phyloP scores from a whole-genome alignment of 2,888 invertebrate genomes.

The Stictocephala bisonia region DNA sequence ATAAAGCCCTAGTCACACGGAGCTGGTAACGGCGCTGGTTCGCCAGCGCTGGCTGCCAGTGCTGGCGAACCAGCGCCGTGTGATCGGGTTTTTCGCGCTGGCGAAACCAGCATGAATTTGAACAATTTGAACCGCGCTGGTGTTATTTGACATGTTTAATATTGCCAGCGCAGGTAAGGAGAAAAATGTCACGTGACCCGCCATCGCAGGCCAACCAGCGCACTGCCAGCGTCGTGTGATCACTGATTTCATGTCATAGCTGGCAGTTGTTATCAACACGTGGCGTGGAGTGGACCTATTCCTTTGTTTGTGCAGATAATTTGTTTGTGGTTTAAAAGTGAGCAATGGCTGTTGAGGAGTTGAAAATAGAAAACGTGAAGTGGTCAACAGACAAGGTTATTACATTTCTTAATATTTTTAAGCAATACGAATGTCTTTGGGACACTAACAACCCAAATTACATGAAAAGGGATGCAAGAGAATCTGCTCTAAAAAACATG shows the following conservation, averaged over 20 bases:
- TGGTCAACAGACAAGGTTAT: background rate
- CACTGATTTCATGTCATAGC: background rate
- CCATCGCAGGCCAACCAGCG: conserved; percentile 1
- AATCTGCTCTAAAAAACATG: background rate
- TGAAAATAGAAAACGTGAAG: background rate
- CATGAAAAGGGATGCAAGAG: background rate
- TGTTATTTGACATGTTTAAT: background rate
- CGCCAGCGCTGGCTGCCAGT: conserved; percentile 14
- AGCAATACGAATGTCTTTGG: conserved; percentile 12
- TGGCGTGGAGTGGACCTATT: background rate
- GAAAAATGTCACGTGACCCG: conserved; percentile 2
- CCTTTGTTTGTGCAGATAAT: too few relatives aligned
- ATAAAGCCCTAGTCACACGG: conserved; percentile 1
- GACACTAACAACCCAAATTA: background rate
- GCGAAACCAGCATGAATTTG: background rate
- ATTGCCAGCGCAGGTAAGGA: conserved; percentile 1
- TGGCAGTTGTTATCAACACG: background rate
- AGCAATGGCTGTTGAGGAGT: too few relatives aligned
- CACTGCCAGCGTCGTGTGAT: background rate
- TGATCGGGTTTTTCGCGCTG: background rate
- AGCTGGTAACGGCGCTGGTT: background rate
- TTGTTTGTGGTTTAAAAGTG: too few relatives aligned
- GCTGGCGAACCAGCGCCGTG: background rate
- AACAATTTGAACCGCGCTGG: background rate
- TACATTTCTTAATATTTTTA: background rate